phyloP scores from a whole-genome alignment of 1,140 invertebrate genomes.

The Drosophila kurseongensis region DNA sequence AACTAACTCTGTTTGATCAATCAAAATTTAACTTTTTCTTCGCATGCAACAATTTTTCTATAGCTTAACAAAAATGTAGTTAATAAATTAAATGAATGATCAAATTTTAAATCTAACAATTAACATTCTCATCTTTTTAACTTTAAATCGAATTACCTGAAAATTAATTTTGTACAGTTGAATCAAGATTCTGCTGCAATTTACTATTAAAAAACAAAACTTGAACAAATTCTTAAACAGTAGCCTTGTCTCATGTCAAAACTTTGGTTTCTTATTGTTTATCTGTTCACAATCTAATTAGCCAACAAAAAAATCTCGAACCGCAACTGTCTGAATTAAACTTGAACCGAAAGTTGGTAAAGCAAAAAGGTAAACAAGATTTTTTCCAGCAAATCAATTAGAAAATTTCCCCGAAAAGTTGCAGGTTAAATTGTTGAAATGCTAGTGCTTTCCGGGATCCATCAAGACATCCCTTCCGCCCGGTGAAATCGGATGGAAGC shows the following conservation, averaged over 20 bases:
- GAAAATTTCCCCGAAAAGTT: slow-evolving; percentile 49
- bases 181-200: too few relatives aligned
- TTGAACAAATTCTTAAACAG: neutral
- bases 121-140: too few relatives aligned
- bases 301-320: slow-evolving; percentile 21
- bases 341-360: slow-evolving; percentile 23
- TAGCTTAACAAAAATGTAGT: too few relatives aligned
- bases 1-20: too few relatives aligned
- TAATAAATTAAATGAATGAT: too few relatives aligned
- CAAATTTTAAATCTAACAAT: too few relatives aligned
- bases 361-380: slow-evolving; percentile 40
- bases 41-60: too few relatives aligned
- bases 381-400: slow-evolving; percentile 67
- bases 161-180: neutral
- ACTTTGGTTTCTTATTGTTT: neutral
- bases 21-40: too few relatives aligned
- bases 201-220: neutral
- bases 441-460: slow-evolving; percentile 18
- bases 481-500: slow-evolving; percentile 6
- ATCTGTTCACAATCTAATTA: slow-evolving; percentile 24
- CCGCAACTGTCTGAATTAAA: slow-evolving; percentile 34
- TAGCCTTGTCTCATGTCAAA: neutral
- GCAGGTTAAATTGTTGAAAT: slow-evolving; percentile 45
- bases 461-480: slow-evolving; percentile 21
- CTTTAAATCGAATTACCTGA: too few relatives aligned